Conservation (phyloP, 2,113 vertebrate genomes). For the Vimba vimba region DNA sequence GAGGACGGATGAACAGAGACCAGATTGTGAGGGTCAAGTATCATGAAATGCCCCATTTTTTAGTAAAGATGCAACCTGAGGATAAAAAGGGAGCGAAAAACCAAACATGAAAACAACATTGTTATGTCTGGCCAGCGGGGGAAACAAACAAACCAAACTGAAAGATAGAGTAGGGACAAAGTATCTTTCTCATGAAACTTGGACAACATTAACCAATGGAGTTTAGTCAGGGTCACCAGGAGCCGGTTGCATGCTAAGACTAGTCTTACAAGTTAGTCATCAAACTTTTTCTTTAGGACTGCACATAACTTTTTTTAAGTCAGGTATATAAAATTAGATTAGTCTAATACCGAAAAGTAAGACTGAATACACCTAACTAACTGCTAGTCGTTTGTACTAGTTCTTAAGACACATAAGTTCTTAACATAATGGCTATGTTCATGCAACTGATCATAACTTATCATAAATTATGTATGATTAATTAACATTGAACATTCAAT, state of each 20-base stretch:
- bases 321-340: too few relatives aligned
- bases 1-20: conserved; percentile 28
- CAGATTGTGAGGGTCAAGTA: conserved; percentile 13
- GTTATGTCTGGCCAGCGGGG: not conserved
- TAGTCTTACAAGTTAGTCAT: too few relatives aligned
- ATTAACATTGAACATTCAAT: not conserved
- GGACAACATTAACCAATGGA: not conserved
- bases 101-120: conserved; percentile 12
- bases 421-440: too few relatives aligned
- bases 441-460: not conserved
- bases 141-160: not conserved
- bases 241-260: too few relatives aligned
- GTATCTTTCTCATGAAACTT: not conserved
- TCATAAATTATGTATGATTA: not conserved
- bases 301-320: too few relatives aligned
- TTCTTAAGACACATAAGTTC: too few relatives aligned
- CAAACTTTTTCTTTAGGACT: too few relatives aligned
- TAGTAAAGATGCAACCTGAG: conserved; percentile 3
- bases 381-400: too few relatives aligned
- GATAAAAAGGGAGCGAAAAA: not conserved
- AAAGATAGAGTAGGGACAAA: not conserved
- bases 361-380: too few relatives aligned
- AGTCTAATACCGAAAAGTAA: too few relatives aligned
- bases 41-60: conserved; percentile 21
- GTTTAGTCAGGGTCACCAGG: not conserved